A percentile compares a stretch with the other conserved stretches of the same genome.
phyloP scores from a whole-genome alignment of 2,888 invertebrate genomes.

The Laspeyria flexula region DNA sequence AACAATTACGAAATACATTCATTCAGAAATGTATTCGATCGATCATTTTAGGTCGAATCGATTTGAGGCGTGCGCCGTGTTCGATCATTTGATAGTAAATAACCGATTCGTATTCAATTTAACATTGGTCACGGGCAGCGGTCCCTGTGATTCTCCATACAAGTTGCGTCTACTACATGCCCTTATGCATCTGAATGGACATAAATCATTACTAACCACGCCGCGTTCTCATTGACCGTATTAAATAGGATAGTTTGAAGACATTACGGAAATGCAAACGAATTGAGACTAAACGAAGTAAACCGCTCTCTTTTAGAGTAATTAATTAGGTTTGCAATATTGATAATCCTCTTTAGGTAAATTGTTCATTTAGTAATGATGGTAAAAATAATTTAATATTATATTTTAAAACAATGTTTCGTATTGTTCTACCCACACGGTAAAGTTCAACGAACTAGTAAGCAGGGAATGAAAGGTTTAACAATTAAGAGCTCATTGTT shows the following conservation, averaged over 20 bases:
- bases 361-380: not conserved
- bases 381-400: not conserved
- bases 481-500: constrained; percentile 82
- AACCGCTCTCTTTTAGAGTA: too few species aligned
- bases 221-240: constrained; percentile 31
- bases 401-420: constrained; percentile 12
- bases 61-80: constrained; percentile 58
- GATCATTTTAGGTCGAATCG: constrained; percentile 68
- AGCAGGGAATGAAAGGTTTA: constrained; percentile 60
- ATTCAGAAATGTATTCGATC: constrained; percentile 28
- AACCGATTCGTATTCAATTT: constrained; percentile 73
- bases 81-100: constrained; percentile 67
- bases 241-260: constrained; percentile 23
- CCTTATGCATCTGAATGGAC: constrained; percentile 68
- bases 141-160: constrained; percentile 61
- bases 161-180: constrained; percentile 47
- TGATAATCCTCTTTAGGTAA: not conserved
- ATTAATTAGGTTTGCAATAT: too few species aligned
- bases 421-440: constrained; percentile 55
- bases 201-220: constrained; percentile 63
- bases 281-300: not conserved
- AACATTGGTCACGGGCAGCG: constrained; percentile 70
- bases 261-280: constrained; percentile 16
- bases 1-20: constrained; percentile 24
- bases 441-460: constrained; percentile 65